Conservation (phyloP, 2,888 invertebrate genomes). For the Ennomos fuscantarius region DNA sequence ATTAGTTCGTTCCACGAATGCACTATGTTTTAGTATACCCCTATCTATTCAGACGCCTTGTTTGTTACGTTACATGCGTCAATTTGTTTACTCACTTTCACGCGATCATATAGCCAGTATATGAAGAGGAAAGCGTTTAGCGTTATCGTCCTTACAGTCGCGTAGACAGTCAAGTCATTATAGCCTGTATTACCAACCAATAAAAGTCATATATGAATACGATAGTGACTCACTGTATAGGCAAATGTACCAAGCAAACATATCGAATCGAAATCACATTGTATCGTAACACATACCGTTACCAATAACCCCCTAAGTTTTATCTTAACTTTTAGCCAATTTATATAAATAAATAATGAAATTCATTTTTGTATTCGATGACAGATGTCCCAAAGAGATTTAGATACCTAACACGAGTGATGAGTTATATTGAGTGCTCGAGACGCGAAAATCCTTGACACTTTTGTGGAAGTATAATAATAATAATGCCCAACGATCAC, state of each 20-base stretch:
- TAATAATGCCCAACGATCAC: too few species aligned
- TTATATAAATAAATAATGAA: slow-evolving; percentile 68
- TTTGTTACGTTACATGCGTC: slow-evolving; percentile 55
- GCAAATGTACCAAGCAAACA: slow-evolving; percentile 48
- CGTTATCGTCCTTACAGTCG: slow-evolving; percentile 46
- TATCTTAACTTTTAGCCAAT: slow-evolving; percentile 72
- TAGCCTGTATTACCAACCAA: slow-evolving; percentile 25
- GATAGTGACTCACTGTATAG: slow-evolving; percentile 43
- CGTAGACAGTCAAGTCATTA: slow-evolving; percentile 34
- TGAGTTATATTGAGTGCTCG: slow-evolving; percentile 47
- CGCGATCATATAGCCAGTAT: slow-evolving; percentile 72
- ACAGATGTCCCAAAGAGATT: slow-evolving; percentile 60
- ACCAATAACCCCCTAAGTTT: slow-evolving; percentile 62
- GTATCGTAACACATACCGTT: slow-evolving; percentile 62
- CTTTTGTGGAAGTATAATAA: slow-evolving; percentile 13
- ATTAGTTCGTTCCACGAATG: slow-evolving; percentile 79
- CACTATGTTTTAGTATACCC: slow-evolving; percentile 80
- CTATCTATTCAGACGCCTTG: slow-evolving; percentile 72
- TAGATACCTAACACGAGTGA: slow-evolving; percentile 58
- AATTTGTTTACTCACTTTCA: slow-evolving; percentile 53
- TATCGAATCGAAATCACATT: slow-evolving; percentile 58
- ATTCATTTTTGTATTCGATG: slow-evolving; percentile 66
- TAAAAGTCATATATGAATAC: slow-evolving; percentile 34
- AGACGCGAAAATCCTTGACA: slow-evolving; percentile 47
- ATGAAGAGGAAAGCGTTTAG: slow-evolving; percentile 67